Base-by-base conservation (phyloP, 2,888 invertebrate genomes). In the Melangyna quadrimaculata region DNA sequence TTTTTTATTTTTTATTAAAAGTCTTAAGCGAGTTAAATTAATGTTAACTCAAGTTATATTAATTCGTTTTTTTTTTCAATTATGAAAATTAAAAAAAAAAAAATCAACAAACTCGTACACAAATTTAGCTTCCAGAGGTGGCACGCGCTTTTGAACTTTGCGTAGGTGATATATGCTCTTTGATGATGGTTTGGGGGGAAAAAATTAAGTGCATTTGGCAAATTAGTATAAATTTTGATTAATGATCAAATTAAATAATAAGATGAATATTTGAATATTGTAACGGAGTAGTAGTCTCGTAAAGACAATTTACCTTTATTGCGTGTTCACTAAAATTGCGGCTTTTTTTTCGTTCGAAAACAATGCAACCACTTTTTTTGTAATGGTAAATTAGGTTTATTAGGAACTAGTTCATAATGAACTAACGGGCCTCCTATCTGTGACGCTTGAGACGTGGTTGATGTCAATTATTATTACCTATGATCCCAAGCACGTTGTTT, bases 131-230 rank as follows among this genome's bases (percentile, higher is more conserved):
- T 29, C 40, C 10, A 67, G 27, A 65, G 45, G 57, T 71, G 55
- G 43, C 55, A 67, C 67, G 43, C 24, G 19, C n/a, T 6, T n/a
- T 14, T n/a, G 37, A n/a, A 45, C 19, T 19, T n/a, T n/a, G 65
- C 57, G 83, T 74, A 74, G 78, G 78, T 57, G 73, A 32, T 51
- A 43, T 1, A 14, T 37, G 12, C 24, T 43, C 37, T 61, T 29
- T 48, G 35, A 35, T 48, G 35, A 35, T 59, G 19, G 17, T 57
- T 70, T 14, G 45, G 72, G 48, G 19, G 22, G 37, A 22, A 8
- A 63, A 70, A 24, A 69, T 72, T 53, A n/a, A 32, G n/a, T 63
- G 71, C 65, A 75, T 81, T 78, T 74, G 83, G 51, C 83, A 43
- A 43, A 35, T 45, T 12, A 70, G 19, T 43, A 63, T 12, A 24